A percentile compares a stretch with the other conserved stretches of the same genome.
Conservation (phyloP, 2,797 vertebrate species). For the Gadopsis bispinosus region DNA sequence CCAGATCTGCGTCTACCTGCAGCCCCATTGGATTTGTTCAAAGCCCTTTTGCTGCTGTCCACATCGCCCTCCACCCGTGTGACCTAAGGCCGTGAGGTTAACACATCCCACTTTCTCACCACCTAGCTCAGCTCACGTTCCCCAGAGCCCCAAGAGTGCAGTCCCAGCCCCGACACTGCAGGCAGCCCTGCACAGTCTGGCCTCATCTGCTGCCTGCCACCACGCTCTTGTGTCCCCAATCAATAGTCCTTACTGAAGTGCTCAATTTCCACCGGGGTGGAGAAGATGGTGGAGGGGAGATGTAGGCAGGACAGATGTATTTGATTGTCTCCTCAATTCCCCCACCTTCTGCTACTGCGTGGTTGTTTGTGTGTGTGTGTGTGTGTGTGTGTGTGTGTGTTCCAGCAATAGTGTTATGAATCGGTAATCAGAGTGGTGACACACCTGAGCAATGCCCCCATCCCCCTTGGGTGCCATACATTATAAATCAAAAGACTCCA, state of each 20-base stretch:
- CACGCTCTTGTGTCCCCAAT: conserved; percentile 81
- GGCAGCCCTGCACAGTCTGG: conserved; percentile 65
- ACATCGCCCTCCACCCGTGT: conserved; percentile 20
- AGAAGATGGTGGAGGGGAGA: conserved; percentile 66
- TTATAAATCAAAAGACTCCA: conserved; percentile 89
- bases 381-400: conserved; percentile 58
- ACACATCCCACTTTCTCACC: conserved; percentile 66
- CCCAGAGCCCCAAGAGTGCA: conserved; percentile 58
- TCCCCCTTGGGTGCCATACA: conserved; percentile 87
- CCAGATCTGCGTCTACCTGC: conserved; percentile 10
- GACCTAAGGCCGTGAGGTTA: conserved; percentile 68
- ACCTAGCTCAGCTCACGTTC: conserved; percentile 52
- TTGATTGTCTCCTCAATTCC: conserved; percentile 87
- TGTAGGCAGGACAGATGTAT: conserved; percentile 80
- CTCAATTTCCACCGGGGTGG: conserved; percentile 84
- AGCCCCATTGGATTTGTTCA: conserved; percentile 27
- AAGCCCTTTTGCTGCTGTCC: conserved; percentile 32
- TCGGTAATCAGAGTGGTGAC: conserved; percentile 88
- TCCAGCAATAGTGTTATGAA: conserved; percentile 82
- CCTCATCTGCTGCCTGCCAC: conserved; percentile 83
- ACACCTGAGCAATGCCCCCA: conserved; percentile 88
- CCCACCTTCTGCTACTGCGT: conserved; percentile 77
- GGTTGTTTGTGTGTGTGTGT: conserved; percentile 59
- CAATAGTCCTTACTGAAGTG: conserved; percentile 85
- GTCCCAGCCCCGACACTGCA: conserved; percentile 62